A percentile compares a stretch with the other conserved stretches of the same genome.
phyloP scores from a whole-genome alignment of 2,113 vertebrate genomes.

The Perca flavescens region DNA sequence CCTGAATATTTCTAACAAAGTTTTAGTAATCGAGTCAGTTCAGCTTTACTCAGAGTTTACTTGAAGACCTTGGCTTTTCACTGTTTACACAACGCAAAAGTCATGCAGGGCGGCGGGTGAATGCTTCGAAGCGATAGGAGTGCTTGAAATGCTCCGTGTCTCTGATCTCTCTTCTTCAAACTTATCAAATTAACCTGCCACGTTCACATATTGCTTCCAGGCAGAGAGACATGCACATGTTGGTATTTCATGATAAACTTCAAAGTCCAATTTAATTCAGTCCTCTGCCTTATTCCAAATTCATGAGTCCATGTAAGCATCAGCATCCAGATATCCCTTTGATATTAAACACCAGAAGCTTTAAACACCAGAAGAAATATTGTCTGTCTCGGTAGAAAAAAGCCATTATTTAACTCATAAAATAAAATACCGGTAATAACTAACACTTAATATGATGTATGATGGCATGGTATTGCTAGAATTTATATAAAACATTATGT shows the following conservation, averaged over 20 bases:
- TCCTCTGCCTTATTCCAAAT: not conserved
- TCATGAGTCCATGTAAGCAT: not conserved
- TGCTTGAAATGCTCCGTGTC: conserved; percentile 49
- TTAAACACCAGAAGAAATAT: not conserved
- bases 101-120: conserved; percentile 17
- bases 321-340: not conserved
- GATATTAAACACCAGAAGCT: not conserved
- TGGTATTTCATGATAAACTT: conserved; percentile 30
- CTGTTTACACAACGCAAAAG: conserved; percentile 14
- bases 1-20: not conserved
- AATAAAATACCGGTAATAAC: not conserved
- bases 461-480: not conserved
- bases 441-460: not conserved
- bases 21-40: not conserved
- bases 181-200: conserved; percentile 31
- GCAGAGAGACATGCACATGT: conserved; percentile 5
- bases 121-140: conserved; percentile 48
- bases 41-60: not conserved
- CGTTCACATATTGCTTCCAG: not conserved
- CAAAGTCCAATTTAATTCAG: conserved; percentile 7
- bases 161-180: conserved; percentile 48
- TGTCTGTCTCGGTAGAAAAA: not conserved
- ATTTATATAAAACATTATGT: too few relatives aligned
- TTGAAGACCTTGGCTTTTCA: conserved; percentile 23
- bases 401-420: too few relatives aligned